Percentiles rank a stretch among this genome's conserved stretches.
Evolutionary conservation across 2,113 vertebrate species (phyloP).

Genomic region (Takifugu flavidus): DNA sequence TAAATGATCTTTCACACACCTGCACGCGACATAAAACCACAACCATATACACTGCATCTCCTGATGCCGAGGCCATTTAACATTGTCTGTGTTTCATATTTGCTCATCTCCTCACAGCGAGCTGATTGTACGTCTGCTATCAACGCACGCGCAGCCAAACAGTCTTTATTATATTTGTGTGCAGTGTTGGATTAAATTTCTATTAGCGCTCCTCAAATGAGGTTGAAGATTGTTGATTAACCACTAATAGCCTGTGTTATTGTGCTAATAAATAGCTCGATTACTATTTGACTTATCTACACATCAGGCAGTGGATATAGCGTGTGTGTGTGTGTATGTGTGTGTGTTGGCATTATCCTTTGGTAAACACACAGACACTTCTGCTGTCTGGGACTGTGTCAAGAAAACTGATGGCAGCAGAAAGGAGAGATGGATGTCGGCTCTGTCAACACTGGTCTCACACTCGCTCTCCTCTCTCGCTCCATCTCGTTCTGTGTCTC

Average conservation of each 20-base stretch:
- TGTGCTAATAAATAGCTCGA: constrained; percentile 80
- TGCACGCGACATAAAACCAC: too few species aligned
- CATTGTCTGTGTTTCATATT: constrained; percentile 46
- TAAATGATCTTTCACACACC: too few species aligned
- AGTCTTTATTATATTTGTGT: constrained; percentile 52
- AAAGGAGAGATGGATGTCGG: constrained; percentile 52
- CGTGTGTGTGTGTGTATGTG: constrained; percentile 8
- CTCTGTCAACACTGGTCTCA: constrained; percentile 43
- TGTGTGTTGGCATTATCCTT: constrained; percentile 52
- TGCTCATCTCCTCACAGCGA: constrained; percentile 46
- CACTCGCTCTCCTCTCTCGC: constrained; percentile 16
- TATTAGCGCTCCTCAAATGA: constrained; percentile 78
- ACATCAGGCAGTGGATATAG: constrained; percentile 43
- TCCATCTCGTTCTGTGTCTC: neutral
- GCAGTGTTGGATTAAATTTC: constrained; percentile 74
- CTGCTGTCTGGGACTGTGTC: constrained; percentile 55
- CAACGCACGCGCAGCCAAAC: constrained; percentile 36
- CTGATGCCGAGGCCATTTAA: neutral
- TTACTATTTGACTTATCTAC: constrained; percentile 76
- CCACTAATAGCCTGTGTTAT: constrained; percentile 81
- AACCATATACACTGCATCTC: neutral
- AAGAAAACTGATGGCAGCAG: constrained; percentile 57
- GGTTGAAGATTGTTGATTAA: constrained; percentile 83
- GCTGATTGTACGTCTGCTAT: constrained; percentile 54
- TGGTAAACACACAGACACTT: constrained; percentile 41